These are phyloP conservation scores for Tyria jacobaeae DNA, from an alignment of 2,888 invertebrate species.

Conservation along the genomic window DNA sequence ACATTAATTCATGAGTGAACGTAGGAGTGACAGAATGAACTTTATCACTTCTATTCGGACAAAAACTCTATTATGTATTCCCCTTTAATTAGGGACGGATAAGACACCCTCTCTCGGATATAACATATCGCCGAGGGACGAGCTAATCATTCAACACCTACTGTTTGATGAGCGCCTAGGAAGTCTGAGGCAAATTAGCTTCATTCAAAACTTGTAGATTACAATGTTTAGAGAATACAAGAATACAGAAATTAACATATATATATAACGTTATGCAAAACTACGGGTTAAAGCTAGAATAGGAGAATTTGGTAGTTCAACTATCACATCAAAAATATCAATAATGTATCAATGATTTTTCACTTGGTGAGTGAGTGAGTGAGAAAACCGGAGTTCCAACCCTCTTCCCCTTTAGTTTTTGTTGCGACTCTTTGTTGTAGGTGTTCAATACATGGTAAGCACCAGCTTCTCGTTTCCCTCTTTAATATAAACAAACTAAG, in stretches of 20 bases:
- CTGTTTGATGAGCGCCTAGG: conserved; percentile 5
- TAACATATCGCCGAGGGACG: conserved; percentile 40
- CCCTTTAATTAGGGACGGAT: conserved; percentile 42
- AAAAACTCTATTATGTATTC: conserved; percentile 49
- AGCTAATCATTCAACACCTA: conserved; percentile 42
- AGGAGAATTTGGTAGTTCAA: too few relatives aligned
- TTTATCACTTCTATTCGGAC: conserved; percentile 39
- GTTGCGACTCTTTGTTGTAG: too few relatives aligned
- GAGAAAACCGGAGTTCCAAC: too few relatives aligned
- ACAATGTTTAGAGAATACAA: background rate
- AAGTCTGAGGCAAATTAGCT: conserved; percentile 6
- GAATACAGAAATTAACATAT: background rate
- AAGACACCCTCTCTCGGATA: conserved; percentile 25
- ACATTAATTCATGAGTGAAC: conserved; percentile 20
- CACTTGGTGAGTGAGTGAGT: too few relatives aligned
- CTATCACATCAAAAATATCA: too few relatives aligned
- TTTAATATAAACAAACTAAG: background rate
- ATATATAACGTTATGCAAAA: too few relatives aligned
- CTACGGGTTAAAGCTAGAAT: too few relatives aligned
- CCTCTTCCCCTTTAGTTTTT: too few relatives aligned
- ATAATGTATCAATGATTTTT: too few relatives aligned
- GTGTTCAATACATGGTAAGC: too few relatives aligned
- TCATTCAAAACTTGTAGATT: background rate
- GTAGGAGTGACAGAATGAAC: conserved; percentile 32
- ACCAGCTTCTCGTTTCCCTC: too few relatives aligned